A percentile compares a stretch with the other conserved stretches of the same genome.
These are phyloP conservation scores for Corydoras maculifer DNA, from an alignment of 2,113 vertebrate genomes.

Conservation along the genomic window DNA sequence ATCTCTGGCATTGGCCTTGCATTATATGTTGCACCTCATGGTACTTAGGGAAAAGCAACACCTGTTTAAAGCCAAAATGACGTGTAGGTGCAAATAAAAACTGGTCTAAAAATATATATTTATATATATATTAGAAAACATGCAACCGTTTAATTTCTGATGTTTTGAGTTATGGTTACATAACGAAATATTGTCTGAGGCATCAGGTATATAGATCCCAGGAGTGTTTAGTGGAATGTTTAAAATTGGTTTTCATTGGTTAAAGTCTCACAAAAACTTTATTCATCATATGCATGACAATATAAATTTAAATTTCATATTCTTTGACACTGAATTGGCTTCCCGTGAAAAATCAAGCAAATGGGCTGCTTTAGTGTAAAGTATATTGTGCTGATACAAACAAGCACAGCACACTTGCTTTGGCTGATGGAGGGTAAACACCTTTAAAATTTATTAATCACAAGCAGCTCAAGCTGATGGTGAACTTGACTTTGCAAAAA, in stretches of 20 bases:
- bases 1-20: conserved; percentile 37
- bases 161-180: too few relatives aligned
- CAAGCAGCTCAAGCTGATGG: conserved; percentile 39
- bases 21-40: conserved; percentile 29
- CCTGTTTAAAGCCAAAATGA: conserved; percentile 27
- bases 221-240: too few relatives aligned
- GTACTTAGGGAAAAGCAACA: conserved; percentile 25
- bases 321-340: too few relatives aligned
- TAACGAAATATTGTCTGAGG: too few relatives aligned
- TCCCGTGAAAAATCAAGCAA: too few relatives aligned
- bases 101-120: not conserved
- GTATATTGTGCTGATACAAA: not conserved
- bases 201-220: too few relatives aligned
- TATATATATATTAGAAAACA: not conserved
- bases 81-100: not conserved
- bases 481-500: conserved; percentile 47
- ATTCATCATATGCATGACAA: too few relatives aligned
- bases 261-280: too few relatives aligned
- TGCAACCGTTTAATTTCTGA: too few relatives aligned
- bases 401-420: not conserved
- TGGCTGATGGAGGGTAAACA: not conserved
- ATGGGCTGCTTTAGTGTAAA: too few relatives aligned
- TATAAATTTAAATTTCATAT: too few relatives aligned
- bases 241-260: too few relatives aligned
- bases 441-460: conserved; percentile 26